Evolutionary conservation across 30 jellyfish, hydroid and myxozoan genomes (phyloP).

Genomic region (Aurelia sp.): DNA sequence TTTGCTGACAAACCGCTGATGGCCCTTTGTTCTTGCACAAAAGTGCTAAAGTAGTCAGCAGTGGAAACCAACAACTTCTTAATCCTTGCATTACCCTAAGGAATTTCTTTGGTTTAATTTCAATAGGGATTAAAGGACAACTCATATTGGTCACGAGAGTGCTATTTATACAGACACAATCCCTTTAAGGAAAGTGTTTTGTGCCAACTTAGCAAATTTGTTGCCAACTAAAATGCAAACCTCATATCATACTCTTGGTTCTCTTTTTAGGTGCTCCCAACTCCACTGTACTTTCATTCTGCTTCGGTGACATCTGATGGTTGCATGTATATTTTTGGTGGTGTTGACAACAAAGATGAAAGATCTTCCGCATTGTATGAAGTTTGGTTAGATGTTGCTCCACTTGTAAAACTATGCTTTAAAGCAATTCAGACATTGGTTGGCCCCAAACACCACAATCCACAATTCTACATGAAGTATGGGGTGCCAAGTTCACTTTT

Average conservation of each 20-base stretch:
- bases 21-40: no score
- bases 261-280: conserved; percentile 70
- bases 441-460: conserved; percentile 11
- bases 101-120: no score
- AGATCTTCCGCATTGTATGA: conserved; percentile 61
- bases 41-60: no score
- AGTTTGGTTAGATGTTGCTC: conserved; percentile 78
- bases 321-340: conserved; percentile 84
- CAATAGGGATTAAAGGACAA: no score
- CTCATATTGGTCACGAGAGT: no score
- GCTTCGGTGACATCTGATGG: conserved; percentile 86
- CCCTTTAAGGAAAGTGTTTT: no score
- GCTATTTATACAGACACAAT: no score
- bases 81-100: no score
- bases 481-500: conserved; percentile 40
- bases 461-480: background rate
- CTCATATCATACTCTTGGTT: background rate
- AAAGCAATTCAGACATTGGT: conserved; percentile 1
- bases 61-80: no score
- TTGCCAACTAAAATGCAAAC: no score
- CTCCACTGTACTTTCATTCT: conserved; percentile 72
- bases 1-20: no score
- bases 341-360: conserved; percentile 33
- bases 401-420: conserved; percentile 47
- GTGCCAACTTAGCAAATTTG: no score